Evolutionary conservation across 2,113 vertebrate species (phyloP), one percentile per base, ranked within the genome.

Genomic region (Erinaceus europaeus): DNA sequence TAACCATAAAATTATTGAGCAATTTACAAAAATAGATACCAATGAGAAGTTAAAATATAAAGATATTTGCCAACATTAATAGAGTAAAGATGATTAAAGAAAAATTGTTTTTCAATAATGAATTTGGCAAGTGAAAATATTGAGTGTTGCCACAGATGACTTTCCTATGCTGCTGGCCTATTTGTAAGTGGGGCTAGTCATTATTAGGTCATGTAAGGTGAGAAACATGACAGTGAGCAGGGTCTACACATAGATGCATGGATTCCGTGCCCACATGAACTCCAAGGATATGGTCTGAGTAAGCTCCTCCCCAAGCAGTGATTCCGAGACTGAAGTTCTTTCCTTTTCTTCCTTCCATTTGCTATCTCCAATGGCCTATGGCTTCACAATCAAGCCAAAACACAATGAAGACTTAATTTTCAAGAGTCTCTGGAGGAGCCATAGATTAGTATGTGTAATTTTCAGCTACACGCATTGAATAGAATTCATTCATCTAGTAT

Each of bases 1-100:
- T 79, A 86, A 61, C 18, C 79, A 71, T 61, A 11, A 68, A 71
- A 74, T n/a, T 68, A 90, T 32, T 64, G 32, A 32, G 21, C 36
- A 79, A 68, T 55, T 74, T 62, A 44, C 12, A 61, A 76, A 89
- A 80, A 69, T 46, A 90, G 75, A 78, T 40, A 57, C 6, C 92
- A 80, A 29, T 50, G 20, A 14, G 29, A 59, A 88, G 55, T 46
- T 50, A 75, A 86, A 75, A 86, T 27, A 40, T 48, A 75, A 81
- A 69, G 25, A n/a, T 20, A 65, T 68, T 48, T 53, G 55, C 5
- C n/a, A n/a, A n/a, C n/a, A n/a, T n/a, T 76, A 68, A 65, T 2
- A 53, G 23, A 76, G 40, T 25, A 86, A 59, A 73, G 1, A 76
- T 84, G 84, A 72, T 59, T 61, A 65, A 78, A 59, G 23, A 25